Evolutionary conservation across 2,797 vertebrate genomes (phyloP).

Genomic region (Bovichtus variegatus): DNA sequence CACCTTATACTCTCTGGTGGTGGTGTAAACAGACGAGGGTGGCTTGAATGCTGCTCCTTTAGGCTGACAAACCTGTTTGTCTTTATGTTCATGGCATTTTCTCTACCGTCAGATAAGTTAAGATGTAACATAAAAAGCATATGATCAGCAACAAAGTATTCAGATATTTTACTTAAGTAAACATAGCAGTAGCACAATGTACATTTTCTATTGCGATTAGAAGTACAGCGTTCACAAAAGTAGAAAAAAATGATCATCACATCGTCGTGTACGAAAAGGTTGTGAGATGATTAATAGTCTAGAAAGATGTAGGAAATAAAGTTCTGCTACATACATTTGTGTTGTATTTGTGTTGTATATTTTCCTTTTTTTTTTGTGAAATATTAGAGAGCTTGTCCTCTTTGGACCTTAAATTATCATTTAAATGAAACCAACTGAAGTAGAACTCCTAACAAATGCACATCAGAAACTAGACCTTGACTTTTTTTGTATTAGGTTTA

Average conservation of each 20-base stretch:
- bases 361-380: background rate
- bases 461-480: too few species aligned
- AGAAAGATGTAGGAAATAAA: background rate
- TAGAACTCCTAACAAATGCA: background rate
- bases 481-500: background rate
- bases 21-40: constrained; percentile 41
- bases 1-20: constrained; percentile 50
- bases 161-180: background rate
- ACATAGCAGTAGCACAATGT: background rate
- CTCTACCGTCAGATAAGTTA: too few species aligned
- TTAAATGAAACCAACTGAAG: background rate
- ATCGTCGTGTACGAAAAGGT: background rate
- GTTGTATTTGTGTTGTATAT: background rate
- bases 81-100: background rate
- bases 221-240: background rate
- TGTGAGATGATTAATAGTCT: background rate
- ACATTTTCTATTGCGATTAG: background rate
- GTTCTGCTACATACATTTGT: background rate
- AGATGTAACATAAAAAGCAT: background rate
- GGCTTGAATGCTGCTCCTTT: background rate
- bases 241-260: too few species aligned
- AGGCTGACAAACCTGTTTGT: constrained; percentile 36
- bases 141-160: background rate
- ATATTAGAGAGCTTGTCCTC: too few species aligned
- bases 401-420: too few species aligned